Conservation (phyloP, 1,140 invertebrate genomes). For the Pseudomyrmex cubaensis region DNA sequence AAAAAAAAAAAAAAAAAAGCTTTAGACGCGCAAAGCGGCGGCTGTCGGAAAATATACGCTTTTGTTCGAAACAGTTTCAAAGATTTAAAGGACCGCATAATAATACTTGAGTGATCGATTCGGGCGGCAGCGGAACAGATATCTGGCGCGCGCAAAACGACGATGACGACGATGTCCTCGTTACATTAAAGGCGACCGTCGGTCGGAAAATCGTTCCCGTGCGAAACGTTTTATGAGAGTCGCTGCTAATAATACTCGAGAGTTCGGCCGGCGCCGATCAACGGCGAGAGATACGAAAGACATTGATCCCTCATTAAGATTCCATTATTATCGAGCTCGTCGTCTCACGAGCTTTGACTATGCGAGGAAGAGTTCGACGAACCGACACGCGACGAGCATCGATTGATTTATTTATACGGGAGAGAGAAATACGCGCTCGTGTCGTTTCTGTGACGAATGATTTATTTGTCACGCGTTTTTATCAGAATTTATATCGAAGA, state of each 20-base stretch:
- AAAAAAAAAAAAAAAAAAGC: not conserved
- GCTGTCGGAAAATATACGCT: not conserved
- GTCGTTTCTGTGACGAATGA: not conserved
- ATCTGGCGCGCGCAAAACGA: slow-evolving; percentile 14
- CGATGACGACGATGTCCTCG: slow-evolving; percentile 36
- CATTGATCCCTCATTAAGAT: slow-evolving; percentile 49
- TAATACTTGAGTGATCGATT: slow-evolving; percentile 49
- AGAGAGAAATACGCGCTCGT: not conserved
- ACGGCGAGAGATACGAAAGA: slow-evolving; percentile 30
- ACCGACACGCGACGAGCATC: slow-evolving; percentile 2
- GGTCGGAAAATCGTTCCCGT: slow-evolving; percentile 49
- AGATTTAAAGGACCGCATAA: slow-evolving; percentile 37
- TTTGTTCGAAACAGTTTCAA: slow-evolving; percentile 25
- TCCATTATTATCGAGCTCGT: slow-evolving; percentile 26
- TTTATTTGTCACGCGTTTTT: slow-evolving; percentile 38
- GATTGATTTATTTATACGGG: slow-evolving; percentile 28
- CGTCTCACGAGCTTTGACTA: slow-evolving; percentile 6
- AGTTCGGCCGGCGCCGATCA: slow-evolving; percentile 34
- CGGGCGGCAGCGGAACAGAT: not conserved
- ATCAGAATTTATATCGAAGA: no score
- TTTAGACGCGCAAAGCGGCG: not conserved
- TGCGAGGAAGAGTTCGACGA: slow-evolving; percentile 42
- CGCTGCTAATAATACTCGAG: slow-evolving; percentile 50
- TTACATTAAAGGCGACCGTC: slow-evolving; percentile 42
- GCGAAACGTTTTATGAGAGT: slow-evolving; percentile 27